These are phyloP conservation scores for Agrotis ipsilon DNA, from an alignment of 2,888 invertebrate genomes.

Conservation along the genomic window DNA sequence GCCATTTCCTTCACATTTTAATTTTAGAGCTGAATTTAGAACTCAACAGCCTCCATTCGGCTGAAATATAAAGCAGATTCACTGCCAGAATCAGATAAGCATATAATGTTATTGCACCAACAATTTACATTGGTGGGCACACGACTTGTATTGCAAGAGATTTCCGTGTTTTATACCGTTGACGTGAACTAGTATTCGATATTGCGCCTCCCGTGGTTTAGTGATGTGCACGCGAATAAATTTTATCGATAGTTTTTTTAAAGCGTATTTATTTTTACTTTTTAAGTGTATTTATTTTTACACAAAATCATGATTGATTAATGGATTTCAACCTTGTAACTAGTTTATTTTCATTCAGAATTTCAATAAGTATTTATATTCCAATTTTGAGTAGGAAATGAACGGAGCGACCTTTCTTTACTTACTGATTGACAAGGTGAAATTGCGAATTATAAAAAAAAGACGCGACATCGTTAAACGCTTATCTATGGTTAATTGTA, in stretches of 20 bases:
- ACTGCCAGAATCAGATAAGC: slow-evolving; percentile 48
- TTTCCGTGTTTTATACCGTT: slow-evolving; percentile 81
- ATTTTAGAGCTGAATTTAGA: background rate
- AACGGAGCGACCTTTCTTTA: slow-evolving; percentile 21
- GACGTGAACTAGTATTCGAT: slow-evolving; percentile 82
- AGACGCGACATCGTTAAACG: background rate
- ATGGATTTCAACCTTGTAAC: slow-evolving; percentile 26
- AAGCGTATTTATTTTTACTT: too few species aligned
- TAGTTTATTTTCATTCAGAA: slow-evolving; percentile 32
- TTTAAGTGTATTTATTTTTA: too few species aligned
- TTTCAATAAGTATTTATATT: background rate
- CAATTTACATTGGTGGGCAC: slow-evolving; percentile 65
- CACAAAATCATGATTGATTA: background rate
- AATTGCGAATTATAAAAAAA: background rate
- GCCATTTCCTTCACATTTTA: slow-evolving; percentile 1
- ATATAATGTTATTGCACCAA: slow-evolving; percentile 52
- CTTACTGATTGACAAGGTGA: slow-evolving; percentile 22
- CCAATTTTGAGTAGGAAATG: slow-evolving; percentile 1
- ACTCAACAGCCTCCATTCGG: background rate
- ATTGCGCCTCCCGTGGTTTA: slow-evolving; percentile 79
- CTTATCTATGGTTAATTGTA: slow-evolving; percentile 16
- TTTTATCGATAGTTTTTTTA: slow-evolving; percentile 40
- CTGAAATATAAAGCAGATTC: slow-evolving; percentile 18
- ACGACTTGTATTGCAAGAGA: slow-evolving; percentile 70
- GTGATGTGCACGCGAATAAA: slow-evolving; percentile 53